These are phyloP conservation scores for Euura saliciscinereae DNA, from an alignment of 1,140 invertebrate genomes.

Conservation along the genomic window DNA sequence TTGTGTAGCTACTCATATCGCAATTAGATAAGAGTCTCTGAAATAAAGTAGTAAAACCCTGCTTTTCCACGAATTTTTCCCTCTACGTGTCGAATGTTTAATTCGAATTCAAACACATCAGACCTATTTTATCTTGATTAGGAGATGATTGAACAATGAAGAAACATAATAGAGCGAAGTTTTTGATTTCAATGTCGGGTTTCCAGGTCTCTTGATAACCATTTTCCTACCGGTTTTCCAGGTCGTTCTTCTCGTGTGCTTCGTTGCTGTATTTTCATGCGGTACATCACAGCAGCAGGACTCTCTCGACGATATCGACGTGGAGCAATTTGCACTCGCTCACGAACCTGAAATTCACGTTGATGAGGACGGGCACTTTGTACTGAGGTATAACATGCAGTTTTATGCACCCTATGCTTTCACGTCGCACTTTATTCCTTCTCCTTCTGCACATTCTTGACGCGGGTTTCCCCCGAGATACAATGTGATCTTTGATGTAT, in stretches of 20 bases:
- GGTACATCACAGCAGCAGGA: neutral
- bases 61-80: too few relatives aligned
- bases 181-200: too few relatives aligned
- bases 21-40: too few relatives aligned
- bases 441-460: neutral
- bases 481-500: too few relatives aligned
- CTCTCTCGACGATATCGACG: neutral
- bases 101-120: too few relatives aligned
- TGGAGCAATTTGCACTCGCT: neutral
- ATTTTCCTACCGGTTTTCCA: neutral
- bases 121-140: too few relatives aligned
- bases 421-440: neutral
- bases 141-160: too few relatives aligned
- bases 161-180: too few relatives aligned
- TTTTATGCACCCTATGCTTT: neutral
- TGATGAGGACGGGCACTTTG: slow-evolving; percentile 4
- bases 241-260: neutral
- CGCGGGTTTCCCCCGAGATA: neutral
- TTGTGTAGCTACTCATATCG: too few relatives aligned
- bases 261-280: neutral
- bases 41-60: too few relatives aligned
- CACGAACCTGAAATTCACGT: neutral
- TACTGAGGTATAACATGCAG: neutral
- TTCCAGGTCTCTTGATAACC: neutral
- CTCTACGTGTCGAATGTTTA: too few relatives aligned